These are phyloP conservation scores for Laticauda colubrina DNA, from an alignment of 2,113 vertebrate genomes.

Conservation along the genomic window DNA sequence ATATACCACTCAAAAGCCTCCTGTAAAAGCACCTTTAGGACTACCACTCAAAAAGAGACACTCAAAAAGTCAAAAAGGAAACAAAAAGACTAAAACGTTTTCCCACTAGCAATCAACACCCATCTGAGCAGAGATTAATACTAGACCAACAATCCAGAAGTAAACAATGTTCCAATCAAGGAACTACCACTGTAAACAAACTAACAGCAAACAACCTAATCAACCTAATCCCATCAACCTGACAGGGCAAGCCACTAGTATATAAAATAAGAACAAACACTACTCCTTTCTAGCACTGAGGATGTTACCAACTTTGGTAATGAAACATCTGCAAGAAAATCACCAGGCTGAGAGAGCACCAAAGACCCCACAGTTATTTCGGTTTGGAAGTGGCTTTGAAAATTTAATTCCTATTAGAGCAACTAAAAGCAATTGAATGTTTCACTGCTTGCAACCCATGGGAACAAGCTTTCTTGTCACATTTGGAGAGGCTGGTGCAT, in stretches of 20 bases:
- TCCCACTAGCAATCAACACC: background rate
- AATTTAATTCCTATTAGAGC: constrained; percentile 3
- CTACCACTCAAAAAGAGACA: background rate
- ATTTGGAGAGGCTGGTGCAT: constrained; percentile 42
- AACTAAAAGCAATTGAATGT: background rate
- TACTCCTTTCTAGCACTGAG: background rate
- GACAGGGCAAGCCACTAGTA: background rate
- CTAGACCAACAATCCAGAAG: background rate
- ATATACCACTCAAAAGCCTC: background rate
- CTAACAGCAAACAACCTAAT: too few relatives aligned
- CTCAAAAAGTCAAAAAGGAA: background rate
- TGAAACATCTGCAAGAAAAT: background rate
- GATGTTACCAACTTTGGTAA: background rate
- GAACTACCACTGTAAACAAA: too few relatives aligned
- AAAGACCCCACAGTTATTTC: background rate
- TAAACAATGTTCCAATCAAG: background rate
- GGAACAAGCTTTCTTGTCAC: constrained; percentile 24
- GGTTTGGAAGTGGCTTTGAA: background rate
- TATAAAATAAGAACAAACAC: background rate
- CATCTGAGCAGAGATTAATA: background rate
- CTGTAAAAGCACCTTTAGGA: too few relatives aligned
- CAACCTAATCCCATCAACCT: background rate
- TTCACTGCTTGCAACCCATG: constrained; percentile 11
- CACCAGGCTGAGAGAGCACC: background rate
- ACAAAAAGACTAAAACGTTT: background rate